Base-by-base conservation (phyloP, 37 sponge, comb jelly and placozoan genomes). In the Beroe ovata region DNA sequence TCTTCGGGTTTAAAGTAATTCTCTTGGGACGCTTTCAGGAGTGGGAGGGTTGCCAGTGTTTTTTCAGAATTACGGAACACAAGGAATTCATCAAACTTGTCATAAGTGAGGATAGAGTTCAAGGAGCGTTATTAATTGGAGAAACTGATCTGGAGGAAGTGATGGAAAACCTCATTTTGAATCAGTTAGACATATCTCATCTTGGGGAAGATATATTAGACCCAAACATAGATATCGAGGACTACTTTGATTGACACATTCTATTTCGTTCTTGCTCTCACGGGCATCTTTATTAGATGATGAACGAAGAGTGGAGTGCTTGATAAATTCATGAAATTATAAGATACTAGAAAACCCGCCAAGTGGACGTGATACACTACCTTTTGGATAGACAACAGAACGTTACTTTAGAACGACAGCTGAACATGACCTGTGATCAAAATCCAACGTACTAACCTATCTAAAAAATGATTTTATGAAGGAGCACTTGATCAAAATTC, bases 111-210 rank as follows among this genome's bases (percentile, higher is more conserved):
- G 94, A 92, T 14, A 88, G 93, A 60, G 94, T 98, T 93, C 92
- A 96, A 25, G 99, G 99, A 26, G 96, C 95, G 29, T 62, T 98
- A 20, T 90, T 98, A 29, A 94, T 98, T 41, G 99, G 99, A 64
- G 99, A 98, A 32, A 95, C 99, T 47, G 96, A 95, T 37, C 62
- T 98, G 38, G 99, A 96, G 90, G 99, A 98, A 59, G 96, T 95
- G 39, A 95, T 94, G 92, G 99, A 96, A 88, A 99, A 99, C 60
- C 88, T 99, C 37, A 99, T 99, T 30, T 77, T 99, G 29, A 95
- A 99, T 64, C 94, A 93, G 89, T 91, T 95, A 92, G 96, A 99
- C 77, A 88, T 99, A 37, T 93, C 89, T 40, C 60, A 71, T 37
- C 93, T 92, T 90, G 95, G 95, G 34, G 96, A 99, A 54, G 61